Evolutionary conservation across 2,888 invertebrate genomes (phyloP).

Genomic region (Corythucha ciliata): DNA sequence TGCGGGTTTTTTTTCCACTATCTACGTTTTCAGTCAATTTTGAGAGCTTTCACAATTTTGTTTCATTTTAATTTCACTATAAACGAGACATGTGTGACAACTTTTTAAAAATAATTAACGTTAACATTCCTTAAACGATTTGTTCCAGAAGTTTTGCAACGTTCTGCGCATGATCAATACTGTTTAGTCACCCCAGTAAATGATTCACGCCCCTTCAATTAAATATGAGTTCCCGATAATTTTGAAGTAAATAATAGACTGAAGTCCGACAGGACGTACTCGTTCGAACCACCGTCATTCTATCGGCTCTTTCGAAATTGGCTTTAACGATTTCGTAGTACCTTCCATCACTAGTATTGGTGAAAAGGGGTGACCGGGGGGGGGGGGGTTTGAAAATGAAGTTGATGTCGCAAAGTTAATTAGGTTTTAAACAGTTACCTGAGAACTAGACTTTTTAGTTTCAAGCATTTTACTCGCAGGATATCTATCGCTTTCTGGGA

Average conservation of each 20-base stretch:
- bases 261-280: constrained; percentile 93
- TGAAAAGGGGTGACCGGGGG: constrained; percentile 37
- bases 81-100: too few relatives aligned
- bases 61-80: too few relatives aligned
- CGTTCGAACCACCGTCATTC: constrained; percentile 91
- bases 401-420: too few relatives aligned
- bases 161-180: too few relatives aligned
- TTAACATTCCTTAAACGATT: too few relatives aligned
- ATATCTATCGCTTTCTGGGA: constrained; percentile 99
- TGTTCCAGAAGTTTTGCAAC: too few relatives aligned
- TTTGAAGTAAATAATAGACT: constrained; percentile 81
- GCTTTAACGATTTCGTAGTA: constrained; percentile 99
- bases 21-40: too few relatives aligned
- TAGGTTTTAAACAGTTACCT: constrained; percentile 50
- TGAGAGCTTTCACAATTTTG: too few relatives aligned
- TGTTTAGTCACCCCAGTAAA: too few relatives aligned
- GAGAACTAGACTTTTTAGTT: constrained; percentile 83
- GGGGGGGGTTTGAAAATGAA: background rate
- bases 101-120: too few relatives aligned
- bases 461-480: constrained; percentile 86
- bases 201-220: too few relatives aligned
- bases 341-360: constrained; percentile 96
- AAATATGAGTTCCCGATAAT: constrained; percentile 92
- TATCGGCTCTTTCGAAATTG: constrained; percentile 96
- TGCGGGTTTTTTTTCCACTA: too few relatives aligned